Percentiles rank a stretch among this genome's conserved stretches.
Conservation (phyloP, 2,797 vertebrate species). For the Tokudaia tokunoshimensis region DNA sequence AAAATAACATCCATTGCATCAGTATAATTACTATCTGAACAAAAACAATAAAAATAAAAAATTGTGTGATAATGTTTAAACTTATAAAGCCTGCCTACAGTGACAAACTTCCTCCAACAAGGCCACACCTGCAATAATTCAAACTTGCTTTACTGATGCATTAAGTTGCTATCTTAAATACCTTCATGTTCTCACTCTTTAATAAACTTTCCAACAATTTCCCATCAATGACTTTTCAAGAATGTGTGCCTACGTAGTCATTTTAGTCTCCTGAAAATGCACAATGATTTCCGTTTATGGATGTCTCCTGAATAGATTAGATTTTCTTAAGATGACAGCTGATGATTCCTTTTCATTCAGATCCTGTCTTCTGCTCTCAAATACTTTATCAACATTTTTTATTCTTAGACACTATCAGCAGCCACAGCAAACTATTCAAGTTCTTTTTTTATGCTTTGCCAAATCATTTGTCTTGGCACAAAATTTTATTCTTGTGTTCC, state of each 20-base stretch:
- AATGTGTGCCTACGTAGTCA: background rate
- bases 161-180: background rate
- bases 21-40: background rate
- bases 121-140: background rate
- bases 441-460: background rate
- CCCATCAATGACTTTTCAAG: background rate
- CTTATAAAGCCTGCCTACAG: background rate
- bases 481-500: background rate
- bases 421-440: background rate
- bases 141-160: background rate
- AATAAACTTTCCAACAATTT: background rate
- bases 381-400: slow-evolving; percentile 2
- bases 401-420: background rate
- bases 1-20: background rate
- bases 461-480: background rate
- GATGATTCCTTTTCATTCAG: background rate
- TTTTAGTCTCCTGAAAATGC: background rate
- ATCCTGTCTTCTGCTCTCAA: background rate
- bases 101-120: background rate
- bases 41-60: background rate
- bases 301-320: background rate
- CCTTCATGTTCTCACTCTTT: background rate
- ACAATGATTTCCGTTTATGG: background rate
- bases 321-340: background rate
- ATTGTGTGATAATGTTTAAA: background rate